Evolutionary conservation across 2,113 vertebrate genomes (phyloP).

Genomic region (Stigmatopora nigra): DNA sequence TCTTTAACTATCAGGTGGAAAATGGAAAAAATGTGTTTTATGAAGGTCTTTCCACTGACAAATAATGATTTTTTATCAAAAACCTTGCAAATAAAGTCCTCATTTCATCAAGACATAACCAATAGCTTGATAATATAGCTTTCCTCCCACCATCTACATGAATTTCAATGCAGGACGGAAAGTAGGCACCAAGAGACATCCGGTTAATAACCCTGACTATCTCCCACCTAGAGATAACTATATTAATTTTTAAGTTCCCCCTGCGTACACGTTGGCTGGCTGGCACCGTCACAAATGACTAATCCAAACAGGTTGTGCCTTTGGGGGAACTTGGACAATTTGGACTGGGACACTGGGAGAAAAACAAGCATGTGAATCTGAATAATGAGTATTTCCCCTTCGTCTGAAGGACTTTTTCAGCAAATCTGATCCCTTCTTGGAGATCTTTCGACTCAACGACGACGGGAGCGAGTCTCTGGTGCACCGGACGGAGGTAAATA

Average conservation of each 20-base stretch:
- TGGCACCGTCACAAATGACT: constrained; percentile 47
- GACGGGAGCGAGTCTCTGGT: constrained; percentile 95
- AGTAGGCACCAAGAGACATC: constrained; percentile 36
- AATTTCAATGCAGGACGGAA: constrained; percentile 35
- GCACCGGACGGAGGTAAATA: constrained; percentile 90
- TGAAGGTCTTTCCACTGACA: too few relatives aligned
- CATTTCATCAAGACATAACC: too few relatives aligned
- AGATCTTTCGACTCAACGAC: constrained; percentile 94
- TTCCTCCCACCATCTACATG: constrained; percentile 21
- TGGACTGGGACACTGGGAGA: constrained; percentile 28
- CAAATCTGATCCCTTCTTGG: constrained; percentile 97
- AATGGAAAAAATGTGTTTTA: too few relatives aligned
- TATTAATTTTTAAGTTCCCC: constrained; percentile 53
- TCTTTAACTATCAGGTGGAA: too few relatives aligned
- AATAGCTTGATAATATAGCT: constrained; percentile 3
- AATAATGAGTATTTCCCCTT: constrained; percentile 31
- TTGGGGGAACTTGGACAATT: constrained; percentile 35
- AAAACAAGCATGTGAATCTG: constrained; percentile 36
- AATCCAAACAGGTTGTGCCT: constrained; percentile 57
- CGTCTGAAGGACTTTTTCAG: constrained; percentile 95
- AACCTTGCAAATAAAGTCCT: too few relatives aligned
- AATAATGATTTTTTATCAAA: too few relatives aligned
- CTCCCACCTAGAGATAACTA: constrained; percentile 51
- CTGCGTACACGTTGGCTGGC: not conserved
- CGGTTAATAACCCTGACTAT: constrained; percentile 32